phyloP scores from a whole-genome alignment of 2,888 invertebrate species.

The Dusona sp. region DNA sequence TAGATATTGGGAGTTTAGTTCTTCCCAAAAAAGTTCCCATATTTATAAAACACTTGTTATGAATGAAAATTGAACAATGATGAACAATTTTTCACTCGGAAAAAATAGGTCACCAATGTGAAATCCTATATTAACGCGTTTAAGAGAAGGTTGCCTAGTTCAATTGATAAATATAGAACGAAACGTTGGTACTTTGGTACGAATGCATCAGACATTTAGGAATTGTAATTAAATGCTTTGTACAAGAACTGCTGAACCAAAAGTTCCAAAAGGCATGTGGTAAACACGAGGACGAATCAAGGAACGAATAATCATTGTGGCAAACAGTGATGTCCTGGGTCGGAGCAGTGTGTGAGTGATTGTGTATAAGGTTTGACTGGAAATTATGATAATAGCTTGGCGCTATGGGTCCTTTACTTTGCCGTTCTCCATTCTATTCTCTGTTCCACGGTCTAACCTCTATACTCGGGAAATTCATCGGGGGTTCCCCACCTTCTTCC shows the following conservation, averaged over 20 bases:
- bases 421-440: slow-evolving; percentile 53
- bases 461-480: slow-evolving; percentile 65
- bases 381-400: slow-evolving; percentile 79
- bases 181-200: background rate
- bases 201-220: slow-evolving; percentile 6
- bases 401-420: slow-evolving; percentile 42
- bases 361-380: slow-evolving; percentile 76
- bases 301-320: slow-evolving; percentile 51
- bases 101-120: background rate
- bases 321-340: slow-evolving; percentile 73
- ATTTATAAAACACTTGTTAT: too few species aligned
- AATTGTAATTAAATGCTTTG: slow-evolving; percentile 1
- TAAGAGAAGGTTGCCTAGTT: background rate
- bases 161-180: background rate
- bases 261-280: slow-evolving; percentile 20
- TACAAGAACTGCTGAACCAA: background rate
- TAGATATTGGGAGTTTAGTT: too few species aligned
- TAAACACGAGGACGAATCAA: slow-evolving; percentile 22
- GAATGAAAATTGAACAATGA: too few species aligned
- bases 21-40: too few species aligned
- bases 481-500: slow-evolving; percentile 51
- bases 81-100: background rate
- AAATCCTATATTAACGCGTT: background rate
- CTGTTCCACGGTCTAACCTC: slow-evolving; percentile 57
- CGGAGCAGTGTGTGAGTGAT: slow-evolving; percentile 62